Conservation (phyloP, 2,888 invertebrate species). For the Plebejus anna region DNA sequence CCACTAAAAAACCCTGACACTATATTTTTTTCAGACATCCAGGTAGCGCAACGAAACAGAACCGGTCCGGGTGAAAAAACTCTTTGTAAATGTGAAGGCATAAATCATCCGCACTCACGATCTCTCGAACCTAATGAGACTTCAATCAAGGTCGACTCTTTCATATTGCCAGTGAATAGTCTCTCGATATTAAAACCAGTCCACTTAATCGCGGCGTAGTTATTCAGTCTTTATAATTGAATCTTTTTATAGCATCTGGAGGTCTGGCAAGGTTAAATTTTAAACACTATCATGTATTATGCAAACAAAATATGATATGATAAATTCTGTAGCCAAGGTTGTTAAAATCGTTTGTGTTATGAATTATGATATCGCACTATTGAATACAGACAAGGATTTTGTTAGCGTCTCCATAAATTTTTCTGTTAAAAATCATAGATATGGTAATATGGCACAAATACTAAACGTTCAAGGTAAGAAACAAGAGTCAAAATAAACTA, state of each 20-base stretch:
- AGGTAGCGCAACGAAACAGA: constrained; percentile 72
- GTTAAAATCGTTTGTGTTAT: constrained; percentile 9
- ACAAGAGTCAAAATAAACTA: background rate
- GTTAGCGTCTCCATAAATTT: background rate
- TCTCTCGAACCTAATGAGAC: constrained; percentile 66
- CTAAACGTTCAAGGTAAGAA: background rate
- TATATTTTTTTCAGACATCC: constrained; percentile 65
- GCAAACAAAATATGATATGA: constrained; percentile 16
- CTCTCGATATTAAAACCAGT: constrained; percentile 39
- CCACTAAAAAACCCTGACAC: constrained; percentile 70
- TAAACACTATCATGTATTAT: constrained; percentile 9
- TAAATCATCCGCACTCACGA: constrained; percentile 74
- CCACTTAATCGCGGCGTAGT: constrained; percentile 8
- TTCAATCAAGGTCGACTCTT: constrained; percentile 74
- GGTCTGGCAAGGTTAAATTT: constrained; percentile 14
- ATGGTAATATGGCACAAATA: background rate
- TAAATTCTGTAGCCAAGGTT: background rate
- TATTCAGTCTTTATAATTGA: constrained; percentile 14
- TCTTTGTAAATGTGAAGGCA: constrained; percentile 65
- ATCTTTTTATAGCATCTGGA: constrained; percentile 7
- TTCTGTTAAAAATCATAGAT: background rate
- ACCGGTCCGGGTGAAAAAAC: constrained; percentile 64
- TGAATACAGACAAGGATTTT: constrained; percentile 5
- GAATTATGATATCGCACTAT: constrained; percentile 8
- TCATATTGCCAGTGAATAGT: constrained; percentile 51